Conservation (phyloP, 2,888 invertebrate species). For the Hymenopus coronatus region DNA sequence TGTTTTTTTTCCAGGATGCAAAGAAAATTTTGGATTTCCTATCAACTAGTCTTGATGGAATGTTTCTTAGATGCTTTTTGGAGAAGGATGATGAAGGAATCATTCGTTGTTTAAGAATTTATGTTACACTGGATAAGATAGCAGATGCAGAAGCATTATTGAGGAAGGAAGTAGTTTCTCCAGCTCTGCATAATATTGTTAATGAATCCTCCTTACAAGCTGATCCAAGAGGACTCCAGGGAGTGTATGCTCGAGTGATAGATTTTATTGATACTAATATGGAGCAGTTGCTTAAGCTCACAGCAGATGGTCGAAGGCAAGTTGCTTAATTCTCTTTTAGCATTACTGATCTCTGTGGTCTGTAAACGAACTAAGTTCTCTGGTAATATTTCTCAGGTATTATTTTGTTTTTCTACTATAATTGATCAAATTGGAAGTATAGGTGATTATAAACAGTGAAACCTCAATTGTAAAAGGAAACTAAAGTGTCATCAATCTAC, state of each 20-base stretch:
- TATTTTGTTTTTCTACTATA: too few species aligned
- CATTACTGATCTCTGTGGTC: background rate
- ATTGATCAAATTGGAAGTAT: too few species aligned
- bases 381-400: too few species aligned
- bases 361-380: background rate
- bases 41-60: conserved; percentile 41
- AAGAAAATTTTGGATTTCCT: conserved; percentile 30
- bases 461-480: too few species aligned
- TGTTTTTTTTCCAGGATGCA: conserved; percentile 24
- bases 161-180: conserved; percentile 64
- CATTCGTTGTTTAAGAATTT: conserved; percentile 57
- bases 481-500: too few species aligned
- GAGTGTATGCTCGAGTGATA: conserved; percentile 69
- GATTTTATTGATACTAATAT: conserved; percentile 69
- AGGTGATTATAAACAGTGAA: too few species aligned
- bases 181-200: conserved; percentile 67
- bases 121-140: conserved; percentile 66
- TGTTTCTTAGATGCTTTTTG: conserved; percentile 45
- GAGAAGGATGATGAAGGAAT: conserved; percentile 51
- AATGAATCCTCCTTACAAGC: conserved; percentile 62
- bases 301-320: conserved; percentile 31
- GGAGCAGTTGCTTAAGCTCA: conserved; percentile 48
- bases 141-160: conserved; percentile 69
- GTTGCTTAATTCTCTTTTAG: background rate
- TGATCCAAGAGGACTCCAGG: conserved; percentile 62